phyloP scores from a whole-genome alignment of 2,797 vertebrate genomes.

The Crypturellus tataupa region DNA sequence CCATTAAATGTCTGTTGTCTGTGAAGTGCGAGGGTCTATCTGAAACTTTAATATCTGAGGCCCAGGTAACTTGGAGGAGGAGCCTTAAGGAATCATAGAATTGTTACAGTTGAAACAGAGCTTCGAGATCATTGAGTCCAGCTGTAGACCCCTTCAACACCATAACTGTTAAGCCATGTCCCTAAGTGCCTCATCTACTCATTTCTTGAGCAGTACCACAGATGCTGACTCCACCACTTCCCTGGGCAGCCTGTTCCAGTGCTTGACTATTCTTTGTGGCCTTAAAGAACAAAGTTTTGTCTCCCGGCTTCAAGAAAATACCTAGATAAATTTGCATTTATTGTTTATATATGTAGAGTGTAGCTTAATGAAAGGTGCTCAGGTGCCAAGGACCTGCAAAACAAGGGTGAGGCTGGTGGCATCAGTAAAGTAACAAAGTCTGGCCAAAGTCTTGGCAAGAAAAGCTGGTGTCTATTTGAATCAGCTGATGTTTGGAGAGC shows the following conservation, averaged over 20 bases:
- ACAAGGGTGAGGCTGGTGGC: not conserved
- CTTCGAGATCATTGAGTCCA: too few species aligned
- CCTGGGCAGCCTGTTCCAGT: too few species aligned
- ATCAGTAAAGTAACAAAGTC: not conserved
- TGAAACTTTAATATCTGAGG: not conserved
- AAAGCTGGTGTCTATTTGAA: not conserved
- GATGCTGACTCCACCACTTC: too few species aligned
- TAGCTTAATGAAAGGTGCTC: not conserved
- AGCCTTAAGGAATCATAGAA: too few species aligned
- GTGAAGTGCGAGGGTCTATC: not conserved
- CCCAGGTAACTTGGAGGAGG: not conserved
- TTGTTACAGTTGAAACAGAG: too few species aligned
- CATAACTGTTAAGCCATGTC: too few species aligned
- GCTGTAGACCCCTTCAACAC: too few species aligned
- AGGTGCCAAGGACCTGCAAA: too few species aligned
- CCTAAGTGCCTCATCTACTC: too few species aligned
- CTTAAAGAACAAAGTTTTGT: not conserved
- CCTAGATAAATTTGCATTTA: not conserved
- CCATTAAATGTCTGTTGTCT: not conserved
- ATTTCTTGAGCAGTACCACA: too few species aligned
- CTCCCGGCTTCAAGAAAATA: not conserved
- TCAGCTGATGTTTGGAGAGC: not conserved
- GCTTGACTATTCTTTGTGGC: not conserved
- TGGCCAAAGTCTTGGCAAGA: not conserved
- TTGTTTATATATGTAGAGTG: not conserved